Evolutionary conservation across 2,113 vertebrate species (phyloP).

Genomic region (Reinhardtius hippoglossoides): DNA sequence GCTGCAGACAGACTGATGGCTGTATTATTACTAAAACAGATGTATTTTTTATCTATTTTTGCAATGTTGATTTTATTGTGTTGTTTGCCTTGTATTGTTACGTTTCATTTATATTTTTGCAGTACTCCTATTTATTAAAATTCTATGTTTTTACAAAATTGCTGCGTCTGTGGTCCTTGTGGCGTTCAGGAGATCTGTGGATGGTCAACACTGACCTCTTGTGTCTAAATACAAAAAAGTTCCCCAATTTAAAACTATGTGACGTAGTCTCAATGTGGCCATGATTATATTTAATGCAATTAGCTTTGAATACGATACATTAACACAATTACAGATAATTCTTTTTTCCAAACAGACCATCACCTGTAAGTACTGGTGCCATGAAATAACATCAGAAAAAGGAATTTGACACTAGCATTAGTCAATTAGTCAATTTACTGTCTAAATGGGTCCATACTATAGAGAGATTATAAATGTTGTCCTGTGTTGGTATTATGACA

Average conservation of each 20-base stretch:
- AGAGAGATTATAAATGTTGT: background rate
- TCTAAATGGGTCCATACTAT: background rate
- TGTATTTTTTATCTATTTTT: slow-evolving; percentile 48
- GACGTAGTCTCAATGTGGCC: background rate
- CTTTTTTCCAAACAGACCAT: too few species aligned
- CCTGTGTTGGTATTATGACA: background rate
- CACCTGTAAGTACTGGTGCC: too few species aligned
- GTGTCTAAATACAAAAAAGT: background rate
- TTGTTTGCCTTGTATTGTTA: slow-evolving; percentile 28
- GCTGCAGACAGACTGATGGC: background rate
- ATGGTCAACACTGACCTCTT: slow-evolving; percentile 24
- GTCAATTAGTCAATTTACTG: too few species aligned
- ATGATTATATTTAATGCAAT: background rate
- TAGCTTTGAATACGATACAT: background rate
- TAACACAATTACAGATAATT: too few species aligned
- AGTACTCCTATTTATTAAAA: slow-evolving; percentile 74
- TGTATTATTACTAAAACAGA: background rate
- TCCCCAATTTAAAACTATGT: background rate
- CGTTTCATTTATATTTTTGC: slow-evolving; percentile 53
- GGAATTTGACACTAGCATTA: too few species aligned
- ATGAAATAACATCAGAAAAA: too few species aligned
- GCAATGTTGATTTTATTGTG: slow-evolving; percentile 32
- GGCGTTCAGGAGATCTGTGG: background rate
- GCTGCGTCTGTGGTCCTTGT: background rate
- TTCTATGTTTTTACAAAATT: slow-evolving; percentile 52